These are phyloP conservation scores for Ormyrus pomaceus DNA, from an alignment of 2,888 invertebrate species.

Conservation along the genomic window DNA sequence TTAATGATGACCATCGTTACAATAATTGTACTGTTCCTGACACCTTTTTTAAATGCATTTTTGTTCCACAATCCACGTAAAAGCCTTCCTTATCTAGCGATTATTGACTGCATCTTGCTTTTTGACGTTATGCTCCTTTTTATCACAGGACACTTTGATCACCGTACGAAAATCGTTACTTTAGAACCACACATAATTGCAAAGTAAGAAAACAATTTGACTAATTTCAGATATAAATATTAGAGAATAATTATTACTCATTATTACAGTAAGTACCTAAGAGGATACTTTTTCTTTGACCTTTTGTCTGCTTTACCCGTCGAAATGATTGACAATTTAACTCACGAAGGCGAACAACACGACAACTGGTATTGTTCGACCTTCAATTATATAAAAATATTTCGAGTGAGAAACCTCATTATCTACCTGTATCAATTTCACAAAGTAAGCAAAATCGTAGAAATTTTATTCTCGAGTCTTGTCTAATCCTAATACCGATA, in stretches of 20 bases:
- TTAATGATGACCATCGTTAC: slow-evolving; percentile 67
- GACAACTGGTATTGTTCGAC: slow-evolving; percentile 62
- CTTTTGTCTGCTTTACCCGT: slow-evolving; percentile 67
- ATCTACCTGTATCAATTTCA: slow-evolving; percentile 66
- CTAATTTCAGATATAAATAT: neutral
- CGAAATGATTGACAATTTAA: slow-evolving; percentile 61
- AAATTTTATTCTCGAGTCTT: neutral
- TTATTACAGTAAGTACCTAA: slow-evolving; percentile 68
- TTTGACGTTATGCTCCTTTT: slow-evolving; percentile 70
- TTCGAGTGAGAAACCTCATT: slow-evolving; percentile 68
- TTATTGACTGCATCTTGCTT: slow-evolving; percentile 66
- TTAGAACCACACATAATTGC: slow-evolving; percentile 66
- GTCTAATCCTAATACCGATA: neutral
- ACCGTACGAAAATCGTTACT: slow-evolving; percentile 64
- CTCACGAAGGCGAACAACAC: slow-evolving; percentile 23
- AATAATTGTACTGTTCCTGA: slow-evolving; percentile 63
- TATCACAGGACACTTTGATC: slow-evolving; percentile 72
- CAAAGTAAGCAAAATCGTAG: slow-evolving; percentile 64
- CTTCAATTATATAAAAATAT: slow-evolving; percentile 67
- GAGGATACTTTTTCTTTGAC: slow-evolving; percentile 67
- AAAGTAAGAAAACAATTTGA: slow-evolving; percentile 58
- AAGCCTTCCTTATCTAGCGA: slow-evolving; percentile 60
- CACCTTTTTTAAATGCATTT: slow-evolving; percentile 70
- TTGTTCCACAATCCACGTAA: slow-evolving; percentile 56
- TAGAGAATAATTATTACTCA: slow-evolving; percentile 1